Evolutionary conservation across 2,888 invertebrate genomes (phyloP).

Genomic region (Sturmia bella): DNA sequence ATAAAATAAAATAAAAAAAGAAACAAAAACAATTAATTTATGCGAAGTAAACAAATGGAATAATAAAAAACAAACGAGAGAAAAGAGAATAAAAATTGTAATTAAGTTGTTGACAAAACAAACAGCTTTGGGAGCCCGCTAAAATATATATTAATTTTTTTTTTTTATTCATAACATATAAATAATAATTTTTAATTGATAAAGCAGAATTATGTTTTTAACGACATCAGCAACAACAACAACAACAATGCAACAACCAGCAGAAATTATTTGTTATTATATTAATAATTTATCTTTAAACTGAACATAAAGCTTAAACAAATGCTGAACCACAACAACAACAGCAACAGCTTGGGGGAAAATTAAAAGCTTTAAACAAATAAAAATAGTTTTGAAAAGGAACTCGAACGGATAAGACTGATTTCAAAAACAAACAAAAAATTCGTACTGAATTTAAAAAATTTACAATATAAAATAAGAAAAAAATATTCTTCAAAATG

Average conservation of each 20-base stretch:
- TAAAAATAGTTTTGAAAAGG: conserved; percentile 64
- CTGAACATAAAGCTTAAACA: conserved; percentile 50
- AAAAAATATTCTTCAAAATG: background rate
- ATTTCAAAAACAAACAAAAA: conserved; percentile 42
- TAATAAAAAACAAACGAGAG: conserved; percentile 31
- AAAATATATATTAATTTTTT: conserved; percentile 35
- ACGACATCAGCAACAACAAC: conserved; percentile 37
- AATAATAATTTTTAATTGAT: conserved; percentile 61
- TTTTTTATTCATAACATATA: conserved; percentile 1
- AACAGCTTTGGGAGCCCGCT: conserved; percentile 57
- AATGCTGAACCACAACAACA: conserved; percentile 12
- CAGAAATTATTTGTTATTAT: conserved; percentile 48
- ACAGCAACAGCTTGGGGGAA: no score
- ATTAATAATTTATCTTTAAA: conserved; percentile 63
- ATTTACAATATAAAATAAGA: conserved; percentile 17
- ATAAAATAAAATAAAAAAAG: no score
- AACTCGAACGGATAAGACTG: conserved; percentile 70
- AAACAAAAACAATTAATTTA: conserved; percentile 27
- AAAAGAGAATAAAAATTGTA: conserved; percentile 30
- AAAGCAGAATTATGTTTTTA: conserved; percentile 56
- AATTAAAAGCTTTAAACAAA: conserved; percentile 13
- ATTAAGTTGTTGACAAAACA: conserved; percentile 45
- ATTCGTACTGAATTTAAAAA: conserved; percentile 44
- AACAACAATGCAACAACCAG: conserved; percentile 46
- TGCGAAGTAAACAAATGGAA: conserved; percentile 63